Evolutionary conservation across 2,797 vertebrate genomes (phyloP), one percentile per base, ranked within the genome.

Genomic region (Limosa lapponica): DNA sequence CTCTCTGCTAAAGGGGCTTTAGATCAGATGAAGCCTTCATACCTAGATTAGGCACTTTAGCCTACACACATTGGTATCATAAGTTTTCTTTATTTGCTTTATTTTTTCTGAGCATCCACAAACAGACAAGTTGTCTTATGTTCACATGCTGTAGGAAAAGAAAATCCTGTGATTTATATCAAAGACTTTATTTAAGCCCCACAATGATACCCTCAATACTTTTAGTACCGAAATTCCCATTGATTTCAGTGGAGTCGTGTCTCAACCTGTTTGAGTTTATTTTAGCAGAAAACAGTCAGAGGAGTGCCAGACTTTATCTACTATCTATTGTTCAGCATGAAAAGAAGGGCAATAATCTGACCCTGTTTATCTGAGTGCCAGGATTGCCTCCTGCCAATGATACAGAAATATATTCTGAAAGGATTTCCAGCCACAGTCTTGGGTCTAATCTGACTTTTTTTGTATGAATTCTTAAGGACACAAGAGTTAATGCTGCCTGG

Each of bases 21-120:
- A 81, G 79, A 83, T 93, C 65, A 86, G 72, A 54, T 90, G 65
- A 64, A 93, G 48, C 46, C 87, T 91, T 95, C 91, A 86, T 65
- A n/a, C 10, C 19, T 57, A 78, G 65, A 93, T 91, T 78, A 85
- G 93, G 32, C 79, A 70, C 75, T 64, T 91, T 54, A 95, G 67
- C 49, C 49, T 81, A 61, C 8, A 24, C 34, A 49, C 41, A 30
- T 37, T 59, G 51, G 85, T 34, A 90, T 28, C 10, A 16, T 41
- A 81, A 49, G 37, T 83, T 94, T 87, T 77, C 78, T 87, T 91
- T 80, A 71, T 64, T 87, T 83, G 36, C 54, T 0, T 2, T 82
- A 57, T 9, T 49, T 55, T 82, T 78, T 75, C 48, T 79, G 27
- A 71, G 57, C 24, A 86, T 64, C 51, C 58, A 59, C 51, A 90